A percentile compares a stretch with the other conserved stretches of the same genome.
These are phyloP conservation scores for Mesocricetus auratus DNA, from an alignment of 2,113 vertebrate species.

Conservation along the genomic window DNA sequence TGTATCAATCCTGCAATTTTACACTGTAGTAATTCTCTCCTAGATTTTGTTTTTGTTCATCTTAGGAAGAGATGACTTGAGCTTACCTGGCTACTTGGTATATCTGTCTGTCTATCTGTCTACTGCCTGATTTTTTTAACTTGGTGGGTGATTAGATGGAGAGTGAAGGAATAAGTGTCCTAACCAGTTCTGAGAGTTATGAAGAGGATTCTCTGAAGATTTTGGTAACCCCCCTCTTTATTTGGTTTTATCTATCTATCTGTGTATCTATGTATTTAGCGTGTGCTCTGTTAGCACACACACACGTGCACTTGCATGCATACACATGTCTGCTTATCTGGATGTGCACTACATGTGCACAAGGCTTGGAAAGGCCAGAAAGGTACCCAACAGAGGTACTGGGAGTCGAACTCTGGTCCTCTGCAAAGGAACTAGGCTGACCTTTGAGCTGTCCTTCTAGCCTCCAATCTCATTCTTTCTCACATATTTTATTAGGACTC, in stretches of 20 bases:
- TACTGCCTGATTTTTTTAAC: background rate
- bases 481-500: fast-evolving
- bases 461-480: background rate
- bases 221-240: fast-evolving
- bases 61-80: background rate
- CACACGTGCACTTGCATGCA: too few relatives aligned
- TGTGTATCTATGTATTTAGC: background rate
- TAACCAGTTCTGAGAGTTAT: background rate
- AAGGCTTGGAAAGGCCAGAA: background rate
- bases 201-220: background rate
- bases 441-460: background rate
- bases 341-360: too few relatives aligned
- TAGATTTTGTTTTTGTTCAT: background rate
- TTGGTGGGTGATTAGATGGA: background rate
- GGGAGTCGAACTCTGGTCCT: background rate
- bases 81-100: background rate
- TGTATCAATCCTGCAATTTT: background rate
- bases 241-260: background rate
- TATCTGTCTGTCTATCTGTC: background rate
- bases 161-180: background rate
- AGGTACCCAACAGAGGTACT: too few relatives aligned
- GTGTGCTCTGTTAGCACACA: too few relatives aligned
- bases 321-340: background rate
- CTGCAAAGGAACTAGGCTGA: too few relatives aligned
- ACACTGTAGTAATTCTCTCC: background rate